phyloP scores from a whole-genome alignment of 1,140 invertebrate genomes.

The Pachypeltis micranthus region DNA sequence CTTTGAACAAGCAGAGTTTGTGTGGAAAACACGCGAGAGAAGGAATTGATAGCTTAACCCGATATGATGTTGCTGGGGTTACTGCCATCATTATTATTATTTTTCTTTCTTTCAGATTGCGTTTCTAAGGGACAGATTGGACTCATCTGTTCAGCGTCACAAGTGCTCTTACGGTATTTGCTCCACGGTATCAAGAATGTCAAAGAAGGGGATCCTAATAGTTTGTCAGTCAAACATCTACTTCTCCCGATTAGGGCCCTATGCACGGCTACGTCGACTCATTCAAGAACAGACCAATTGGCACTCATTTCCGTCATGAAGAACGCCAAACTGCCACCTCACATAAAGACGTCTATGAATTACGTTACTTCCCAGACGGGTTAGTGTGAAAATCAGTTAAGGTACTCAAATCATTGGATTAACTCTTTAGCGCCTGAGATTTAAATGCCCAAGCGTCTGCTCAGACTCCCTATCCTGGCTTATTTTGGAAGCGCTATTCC shows the following conservation, averaged over 20 bases:
- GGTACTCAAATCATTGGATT: conserved; percentile 27
- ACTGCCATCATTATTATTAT: too few relatives aligned
- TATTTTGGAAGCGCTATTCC: too few relatives aligned
- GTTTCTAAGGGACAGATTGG: conserved; percentile 50
- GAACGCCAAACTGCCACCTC: conserved; percentile 49
- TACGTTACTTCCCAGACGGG: conserved; percentile 11
- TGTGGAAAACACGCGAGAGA: too few relatives aligned
- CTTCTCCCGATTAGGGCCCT: conserved; percentile 46
- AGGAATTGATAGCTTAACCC: too few relatives aligned
- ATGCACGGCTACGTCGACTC: conserved; percentile 44
- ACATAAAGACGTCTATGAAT: conserved; percentile 39
- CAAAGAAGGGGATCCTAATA: conserved; percentile 16
- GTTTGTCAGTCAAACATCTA: conserved; percentile 41
- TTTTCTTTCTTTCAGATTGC: conserved; percentile 33
- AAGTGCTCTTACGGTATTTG: conserved; percentile 44
- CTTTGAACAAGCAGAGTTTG: too few relatives aligned
- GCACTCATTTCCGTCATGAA: conserved; percentile 52
- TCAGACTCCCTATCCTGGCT: too few relatives aligned
- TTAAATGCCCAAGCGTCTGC: too few relatives aligned
- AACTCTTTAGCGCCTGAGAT: too few relatives aligned
- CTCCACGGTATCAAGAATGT: conserved; percentile 39
- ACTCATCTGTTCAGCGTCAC: conserved; percentile 42
- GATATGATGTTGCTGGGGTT: too few relatives aligned
- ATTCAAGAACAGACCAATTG: conserved; percentile 45
- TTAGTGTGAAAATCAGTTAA: conserved; percentile 31